A percentile compares a stretch with the other conserved stretches of the same genome.
phyloP scores from a whole-genome alignment of 1,140 invertebrate species.

The Trichonephila inaurata region DNA sequence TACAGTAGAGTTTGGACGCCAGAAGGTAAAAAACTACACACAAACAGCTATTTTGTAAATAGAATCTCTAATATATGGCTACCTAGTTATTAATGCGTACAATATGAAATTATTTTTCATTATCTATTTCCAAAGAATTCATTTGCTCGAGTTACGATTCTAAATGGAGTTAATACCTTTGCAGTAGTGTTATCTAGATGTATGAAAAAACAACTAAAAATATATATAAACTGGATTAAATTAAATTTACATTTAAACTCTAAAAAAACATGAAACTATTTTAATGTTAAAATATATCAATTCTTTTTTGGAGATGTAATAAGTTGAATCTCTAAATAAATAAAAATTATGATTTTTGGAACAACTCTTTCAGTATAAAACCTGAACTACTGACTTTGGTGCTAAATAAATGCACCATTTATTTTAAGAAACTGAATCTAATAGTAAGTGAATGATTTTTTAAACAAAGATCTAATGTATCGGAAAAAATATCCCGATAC shows the following conservation, averaged over 20 bases:
- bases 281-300: no score
- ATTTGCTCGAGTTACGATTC: background rate
- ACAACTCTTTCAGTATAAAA: no score
- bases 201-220: background rate
- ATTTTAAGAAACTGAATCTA: background rate
- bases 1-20: slow-evolving; percentile 48
- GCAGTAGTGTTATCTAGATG: background rate
- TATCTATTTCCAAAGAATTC: background rate
- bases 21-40: slow-evolving; percentile 56
- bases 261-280: no score
- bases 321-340: no score
- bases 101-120: background rate
- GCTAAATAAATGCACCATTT: no score
- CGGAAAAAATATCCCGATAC: background rate
- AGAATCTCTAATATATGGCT: background rate
- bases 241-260: no score
- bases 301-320: no score
- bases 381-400: no score
- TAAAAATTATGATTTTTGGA: no score
- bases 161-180: background rate
- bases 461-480: background rate
- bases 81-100: background rate
- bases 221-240: no score
- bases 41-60: slow-evolving; percentile 20
- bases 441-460: background rate